These are phyloP conservation scores for Pandemis corylana DNA, from an alignment of 2,888 invertebrate genomes.

Conservation along the genomic window DNA sequence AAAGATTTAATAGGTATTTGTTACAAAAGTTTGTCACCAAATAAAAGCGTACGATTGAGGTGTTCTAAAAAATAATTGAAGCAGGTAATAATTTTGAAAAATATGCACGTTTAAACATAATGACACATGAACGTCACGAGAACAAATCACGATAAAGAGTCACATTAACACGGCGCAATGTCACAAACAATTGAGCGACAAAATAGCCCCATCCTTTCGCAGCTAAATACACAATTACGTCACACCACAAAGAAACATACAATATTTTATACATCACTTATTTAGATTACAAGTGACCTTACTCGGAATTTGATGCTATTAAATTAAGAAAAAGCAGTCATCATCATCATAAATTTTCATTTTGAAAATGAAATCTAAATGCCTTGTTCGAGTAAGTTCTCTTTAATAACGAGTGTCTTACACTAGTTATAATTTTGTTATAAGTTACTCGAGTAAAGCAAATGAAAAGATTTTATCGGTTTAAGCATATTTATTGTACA, in stretches of 20 bases:
- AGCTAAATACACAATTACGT: constrained; percentile 32
- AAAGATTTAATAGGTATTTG: neutral
- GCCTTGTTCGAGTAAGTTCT: neutral
- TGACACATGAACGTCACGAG: constrained; percentile 13
- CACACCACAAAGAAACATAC: constrained; percentile 25
- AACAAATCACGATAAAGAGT: constrained; percentile 34
- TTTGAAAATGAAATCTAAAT: neutral
- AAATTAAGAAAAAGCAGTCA: neutral
- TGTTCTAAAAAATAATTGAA: neutral
- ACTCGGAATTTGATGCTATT: neutral
- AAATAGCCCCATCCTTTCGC: constrained; percentile 33
- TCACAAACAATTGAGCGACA: constrained; percentile 33
- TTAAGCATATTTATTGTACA: neutral
- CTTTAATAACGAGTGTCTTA: neutral
- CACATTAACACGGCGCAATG: constrained; percentile 33
- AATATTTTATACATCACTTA: constrained; percentile 7
- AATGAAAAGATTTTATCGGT: neutral
- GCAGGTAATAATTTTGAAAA: constrained; percentile 3
- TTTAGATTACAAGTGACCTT: neutral
- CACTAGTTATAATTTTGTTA: neutral
- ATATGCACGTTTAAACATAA: constrained; percentile 20
- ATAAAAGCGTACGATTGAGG: neutral
- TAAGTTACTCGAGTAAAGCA: neutral
- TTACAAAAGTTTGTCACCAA: neutral
- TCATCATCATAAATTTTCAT: neutral